Evolutionary conservation across 2,888 invertebrate species (phyloP), one percentile per base, ranked within the genome.

Genomic region (Thysanoteuthis rhombus): DNA sequence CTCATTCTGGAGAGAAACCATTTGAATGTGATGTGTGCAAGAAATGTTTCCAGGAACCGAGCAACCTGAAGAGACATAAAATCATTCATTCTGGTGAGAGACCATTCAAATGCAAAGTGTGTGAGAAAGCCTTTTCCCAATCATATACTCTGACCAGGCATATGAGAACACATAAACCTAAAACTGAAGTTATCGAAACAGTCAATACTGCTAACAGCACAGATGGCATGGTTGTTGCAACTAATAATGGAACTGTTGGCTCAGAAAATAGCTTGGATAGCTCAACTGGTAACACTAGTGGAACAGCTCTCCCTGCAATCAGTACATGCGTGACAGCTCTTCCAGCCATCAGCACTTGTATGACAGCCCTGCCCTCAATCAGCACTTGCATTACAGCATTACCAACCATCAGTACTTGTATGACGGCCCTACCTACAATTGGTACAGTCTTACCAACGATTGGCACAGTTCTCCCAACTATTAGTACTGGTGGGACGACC

Each of bases 11-110:
- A 5, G 92, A 92, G 92, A 92, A 92, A 92, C 92, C 92, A 25
- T 92, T 92, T 45, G 92, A 92, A 92, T 92, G 92, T 92, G 92
- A 92, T 42, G 92, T 92, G 32, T 92, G 92, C 45, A 92, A 92
- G 40, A 92, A 92, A 42, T 92, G 92, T 92, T 92, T 92, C 32
- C 92, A 92, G 92, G 92, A 92, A 92, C 92, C 92, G 32, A 92
- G 92, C 40, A 92, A 92, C 16, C 45, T 92, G 92, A 92, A 92
- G 32, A 32, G 92, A n/a, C 92, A 92, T 32, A 92, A 92, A 39
- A 92, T 92, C 12, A 92, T 92, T 45, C 92, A 92, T 45, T 92
- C 92, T 45, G 92, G 92, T 16, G 92, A 92, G 32, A 92, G 92
- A 28, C 92, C 92, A 19, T 92, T 92, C 45, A 92, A 92, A 42